Evolutionary conservation across 2,888 invertebrate genomes (phyloP).

Genomic region (Drosophila anomalata): DNA sequence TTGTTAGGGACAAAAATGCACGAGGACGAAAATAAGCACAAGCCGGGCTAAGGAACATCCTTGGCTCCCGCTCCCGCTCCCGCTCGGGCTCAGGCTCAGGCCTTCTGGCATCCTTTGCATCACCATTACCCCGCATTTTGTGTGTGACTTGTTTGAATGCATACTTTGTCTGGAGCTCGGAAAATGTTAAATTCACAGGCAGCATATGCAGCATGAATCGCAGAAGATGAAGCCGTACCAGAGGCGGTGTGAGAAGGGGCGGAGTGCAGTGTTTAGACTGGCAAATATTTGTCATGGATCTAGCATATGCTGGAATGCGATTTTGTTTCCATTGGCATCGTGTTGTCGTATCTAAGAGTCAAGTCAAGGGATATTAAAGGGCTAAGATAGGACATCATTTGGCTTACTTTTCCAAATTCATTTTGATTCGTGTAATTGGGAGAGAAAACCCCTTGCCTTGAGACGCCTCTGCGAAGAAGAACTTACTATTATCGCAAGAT

Average conservation of each 20-base stretch:
- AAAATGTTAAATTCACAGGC: slow-evolving; percentile 51
- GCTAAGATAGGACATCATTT: too few relatives aligned
- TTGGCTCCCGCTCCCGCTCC: not conserved
- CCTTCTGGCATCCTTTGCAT: not conserved
- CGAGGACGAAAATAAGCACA: slow-evolving; percentile 22
- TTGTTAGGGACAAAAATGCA: slow-evolving; percentile 47
- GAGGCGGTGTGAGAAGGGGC: slow-evolving; percentile 13
- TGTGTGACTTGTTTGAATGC: slow-evolving; percentile 57
- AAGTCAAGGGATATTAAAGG: not conserved
- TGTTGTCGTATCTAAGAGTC: not conserved
- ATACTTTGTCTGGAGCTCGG: slow-evolving; percentile 53
- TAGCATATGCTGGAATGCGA: not conserved
- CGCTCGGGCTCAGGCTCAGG: not conserved
- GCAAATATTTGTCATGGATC: not conserved
- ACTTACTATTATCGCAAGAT: slow-evolving; percentile 76
- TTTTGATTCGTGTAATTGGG: not conserved
- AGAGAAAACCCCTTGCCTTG: not conserved
- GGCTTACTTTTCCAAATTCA: not conserved
- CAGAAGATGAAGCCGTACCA: slow-evolving; percentile 10
- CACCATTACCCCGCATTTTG: slow-evolving; percentile 25
- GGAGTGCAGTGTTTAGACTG: not conserved
- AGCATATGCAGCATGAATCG: slow-evolving; percentile 49
- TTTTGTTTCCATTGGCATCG: not conserved
- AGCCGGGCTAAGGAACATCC: slow-evolving; percentile 10
- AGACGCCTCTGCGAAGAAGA: slow-evolving; percentile 43